These are phyloP conservation scores for Cynocephalus volans DNA, from an alignment of 2,113 vertebrate genomes.

Conservation along the genomic window DNA sequence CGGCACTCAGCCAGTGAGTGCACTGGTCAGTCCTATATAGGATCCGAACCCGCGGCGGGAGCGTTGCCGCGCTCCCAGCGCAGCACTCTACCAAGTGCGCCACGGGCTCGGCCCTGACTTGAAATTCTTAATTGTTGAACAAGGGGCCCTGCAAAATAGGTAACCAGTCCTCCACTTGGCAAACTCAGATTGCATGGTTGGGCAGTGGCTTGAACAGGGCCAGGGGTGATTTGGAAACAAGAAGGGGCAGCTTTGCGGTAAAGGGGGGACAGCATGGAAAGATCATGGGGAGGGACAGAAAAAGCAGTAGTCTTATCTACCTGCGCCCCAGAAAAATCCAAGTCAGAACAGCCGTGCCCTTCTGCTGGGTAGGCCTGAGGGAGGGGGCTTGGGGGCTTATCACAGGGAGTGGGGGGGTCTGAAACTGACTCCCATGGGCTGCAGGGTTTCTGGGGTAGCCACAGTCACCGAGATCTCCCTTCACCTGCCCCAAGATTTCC, in stretches of 20 bases:
- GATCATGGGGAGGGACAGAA: neutral
- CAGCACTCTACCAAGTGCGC: no score
- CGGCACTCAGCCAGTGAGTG: no score
- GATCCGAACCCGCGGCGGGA: no score
- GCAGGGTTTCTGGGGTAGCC: no score
- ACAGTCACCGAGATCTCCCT: neutral
- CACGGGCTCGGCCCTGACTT: no score
- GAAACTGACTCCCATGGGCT: neutral
- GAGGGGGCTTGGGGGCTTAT: no score
- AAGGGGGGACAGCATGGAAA: neutral
- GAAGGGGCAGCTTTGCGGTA: neutral
- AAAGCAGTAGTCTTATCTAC: neutral
- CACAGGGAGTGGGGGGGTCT: fast-evolving
- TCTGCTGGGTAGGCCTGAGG: neutral
- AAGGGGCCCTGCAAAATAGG: neutral
- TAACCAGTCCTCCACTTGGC: neutral
- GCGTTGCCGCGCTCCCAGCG: no score
- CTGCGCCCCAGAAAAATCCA: neutral
- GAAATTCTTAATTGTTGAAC: neutral
- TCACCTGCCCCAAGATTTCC: neutral
- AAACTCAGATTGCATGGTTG: neutral
- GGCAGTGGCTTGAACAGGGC: neutral
- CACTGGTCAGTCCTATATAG: no score
- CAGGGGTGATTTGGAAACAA: neutral
- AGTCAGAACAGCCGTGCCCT: neutral